phyloP scores from a whole-genome alignment of 1,140 invertebrate species.

The Drosophila seguyi region DNA sequence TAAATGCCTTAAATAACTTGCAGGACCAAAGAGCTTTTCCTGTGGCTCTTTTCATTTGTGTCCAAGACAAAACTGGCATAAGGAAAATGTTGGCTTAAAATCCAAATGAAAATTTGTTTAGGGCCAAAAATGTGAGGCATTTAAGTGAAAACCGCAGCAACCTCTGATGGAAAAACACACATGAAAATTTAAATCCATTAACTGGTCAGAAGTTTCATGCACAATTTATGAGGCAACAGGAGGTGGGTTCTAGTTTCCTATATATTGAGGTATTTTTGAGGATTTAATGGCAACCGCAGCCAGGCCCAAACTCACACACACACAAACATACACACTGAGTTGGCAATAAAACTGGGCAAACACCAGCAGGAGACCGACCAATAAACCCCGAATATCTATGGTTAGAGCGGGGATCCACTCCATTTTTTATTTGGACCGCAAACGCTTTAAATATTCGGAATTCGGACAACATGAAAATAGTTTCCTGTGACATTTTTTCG shows the following conservation, averaged over 20 bases:
- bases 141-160: conserved; percentile 37
- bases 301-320: conserved; percentile 46
- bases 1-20: conserved; percentile 9
- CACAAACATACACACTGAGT: conserved; percentile 27
- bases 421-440: conserved; percentile 42
- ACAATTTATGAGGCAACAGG: conserved; percentile 53
- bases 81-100: conserved; percentile 6
- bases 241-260: conserved; percentile 21
- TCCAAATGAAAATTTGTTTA: conserved; percentile 23
- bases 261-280: conserved; percentile 53
- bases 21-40: conserved; percentile 15
- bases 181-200: conserved; percentile 57
- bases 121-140: conserved; percentile 29
- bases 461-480: conserved; percentile 38
- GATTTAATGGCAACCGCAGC: conserved; percentile 56
- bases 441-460: conserved; percentile 59
- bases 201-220: conserved; percentile 52
- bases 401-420: conserved; percentile 17
- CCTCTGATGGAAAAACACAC: conserved; percentile 46
- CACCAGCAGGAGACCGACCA: conserved; percentile 37
- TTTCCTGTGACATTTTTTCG: conserved; percentile 36
- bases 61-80: conserved; percentile 33
- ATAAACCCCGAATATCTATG: conserved; percentile 57
- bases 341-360: conserved; percentile 41
- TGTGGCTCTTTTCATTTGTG: conserved; percentile 41